phyloP scores from a whole-genome alignment of 2,113 vertebrate species.

The Oxyruncus cristatus region DNA sequence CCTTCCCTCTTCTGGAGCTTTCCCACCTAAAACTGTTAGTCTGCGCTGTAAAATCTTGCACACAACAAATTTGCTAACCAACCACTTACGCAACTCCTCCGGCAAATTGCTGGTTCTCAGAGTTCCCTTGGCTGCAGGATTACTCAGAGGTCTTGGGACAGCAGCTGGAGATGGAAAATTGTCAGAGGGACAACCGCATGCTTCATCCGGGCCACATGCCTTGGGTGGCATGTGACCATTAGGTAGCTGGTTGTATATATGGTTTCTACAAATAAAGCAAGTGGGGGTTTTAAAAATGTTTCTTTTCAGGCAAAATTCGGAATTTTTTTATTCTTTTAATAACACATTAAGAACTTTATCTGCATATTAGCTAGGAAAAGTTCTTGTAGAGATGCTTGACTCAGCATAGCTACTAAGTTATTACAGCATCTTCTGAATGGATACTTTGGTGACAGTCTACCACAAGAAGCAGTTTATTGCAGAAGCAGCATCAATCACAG shows the following conservation, averaged over 20 bases:
- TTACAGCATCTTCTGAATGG: not conserved
- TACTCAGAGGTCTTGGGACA: conserved; percentile 68
- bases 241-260: conserved; percentile 37
- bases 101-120: conserved; percentile 80
- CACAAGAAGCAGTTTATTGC: not conserved
- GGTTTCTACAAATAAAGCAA: conserved; percentile 63
- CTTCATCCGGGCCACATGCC: not conserved
- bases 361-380: not conserved
- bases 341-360: not conserved
- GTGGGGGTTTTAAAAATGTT: not conserved
- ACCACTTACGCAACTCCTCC: conserved; percentile 78
- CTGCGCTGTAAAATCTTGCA: not conserved
- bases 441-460: not conserved
- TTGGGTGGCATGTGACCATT: conserved; percentile 15
- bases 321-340: not conserved
- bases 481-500: not conserved
- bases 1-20: not conserved
- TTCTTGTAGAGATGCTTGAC: not conserved
- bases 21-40: conserved; percentile 22
- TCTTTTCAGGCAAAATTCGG: not conserved
- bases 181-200: conserved; percentile 38
- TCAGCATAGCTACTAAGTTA: not conserved
- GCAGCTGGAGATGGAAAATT: conserved; percentile 46
- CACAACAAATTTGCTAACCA: conserved; percentile 40
- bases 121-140: conserved; percentile 67